phyloP scores from a whole-genome alignment of 2,113 vertebrate genomes.

The Catagonus wagneri region DNA sequence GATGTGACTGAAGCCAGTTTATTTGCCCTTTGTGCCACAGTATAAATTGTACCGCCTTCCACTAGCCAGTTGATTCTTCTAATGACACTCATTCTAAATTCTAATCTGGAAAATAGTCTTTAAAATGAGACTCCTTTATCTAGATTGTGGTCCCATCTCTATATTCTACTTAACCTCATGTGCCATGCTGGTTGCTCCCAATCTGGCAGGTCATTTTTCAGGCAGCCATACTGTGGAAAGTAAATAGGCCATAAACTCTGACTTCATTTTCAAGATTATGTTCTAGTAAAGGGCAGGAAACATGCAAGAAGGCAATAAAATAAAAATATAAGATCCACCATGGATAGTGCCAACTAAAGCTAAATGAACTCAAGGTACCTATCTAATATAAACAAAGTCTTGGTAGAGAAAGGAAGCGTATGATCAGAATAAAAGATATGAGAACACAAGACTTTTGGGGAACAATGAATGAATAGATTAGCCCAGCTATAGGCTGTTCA shows the following conservation, averaged over 20 bases:
- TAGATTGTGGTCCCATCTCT: background rate
- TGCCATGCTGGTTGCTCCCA: background rate
- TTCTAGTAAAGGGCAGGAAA: background rate
- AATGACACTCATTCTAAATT: background rate
- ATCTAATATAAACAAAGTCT: background rate
- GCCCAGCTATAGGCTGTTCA: background rate
- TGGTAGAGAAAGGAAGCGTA: background rate
- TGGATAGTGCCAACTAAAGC: background rate
- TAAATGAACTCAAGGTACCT: constrained; percentile 2
- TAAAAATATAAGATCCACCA: background rate
- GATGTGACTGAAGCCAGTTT: background rate
- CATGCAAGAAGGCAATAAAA: background rate
- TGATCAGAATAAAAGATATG: background rate
- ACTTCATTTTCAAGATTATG: background rate
- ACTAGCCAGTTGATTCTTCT: background rate
- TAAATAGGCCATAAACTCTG: background rate
- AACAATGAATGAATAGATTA: background rate
- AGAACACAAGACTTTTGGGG: background rate
- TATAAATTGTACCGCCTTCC: background rate
- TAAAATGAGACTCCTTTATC: constrained; percentile 53
- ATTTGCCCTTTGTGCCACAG: background rate
- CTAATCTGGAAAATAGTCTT: background rate
- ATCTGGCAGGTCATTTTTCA: background rate
- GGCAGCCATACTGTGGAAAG: background rate
- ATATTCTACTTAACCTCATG: background rate